Percentiles rank a stretch among this genome's conserved stretches.
These are phyloP conservation scores for Rallus crepitans DNA, from an alignment of 2,797 vertebrate species.

Conservation along the genomic window DNA sequence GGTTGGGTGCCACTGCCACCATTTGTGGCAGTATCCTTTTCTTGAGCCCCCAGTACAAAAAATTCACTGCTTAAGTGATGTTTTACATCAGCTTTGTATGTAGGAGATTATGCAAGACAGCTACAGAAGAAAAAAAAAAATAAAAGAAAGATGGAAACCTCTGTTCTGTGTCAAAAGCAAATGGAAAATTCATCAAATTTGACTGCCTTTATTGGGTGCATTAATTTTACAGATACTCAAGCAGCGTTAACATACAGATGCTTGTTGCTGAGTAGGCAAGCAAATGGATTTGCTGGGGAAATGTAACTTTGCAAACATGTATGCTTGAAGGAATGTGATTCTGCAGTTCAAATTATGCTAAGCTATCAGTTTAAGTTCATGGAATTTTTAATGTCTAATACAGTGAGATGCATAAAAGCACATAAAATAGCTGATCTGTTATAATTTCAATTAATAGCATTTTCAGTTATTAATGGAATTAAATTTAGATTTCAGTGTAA, in stretches of 20 bases:
- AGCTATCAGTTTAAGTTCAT: background rate
- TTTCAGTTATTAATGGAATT: background rate
- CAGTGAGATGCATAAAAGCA: background rate
- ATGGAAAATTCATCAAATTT: background rate
- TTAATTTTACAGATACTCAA: background rate
- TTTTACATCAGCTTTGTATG: background rate
- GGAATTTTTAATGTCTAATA: background rate
- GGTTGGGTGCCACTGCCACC: background rate
- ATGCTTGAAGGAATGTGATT: background rate
- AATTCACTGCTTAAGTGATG: background rate
- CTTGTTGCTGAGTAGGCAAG: background rate
- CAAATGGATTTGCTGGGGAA: background rate
- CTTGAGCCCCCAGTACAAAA: background rate
- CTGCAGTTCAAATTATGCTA: background rate
- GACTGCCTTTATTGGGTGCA: background rate
- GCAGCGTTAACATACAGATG: background rate
- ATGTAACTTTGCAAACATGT: background rate
- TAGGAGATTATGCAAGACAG: background rate
- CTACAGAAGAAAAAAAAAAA: too few relatives aligned
- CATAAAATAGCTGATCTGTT: background rate
- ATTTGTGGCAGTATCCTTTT: background rate
- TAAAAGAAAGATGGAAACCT: background rate
- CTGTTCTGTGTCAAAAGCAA: conserved; percentile 3
- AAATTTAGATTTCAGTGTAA: background rate
- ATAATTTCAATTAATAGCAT: background rate